Conservation (phyloP, 2,797 vertebrate species). For the Parauchenoglanis ngamensis region DNA sequence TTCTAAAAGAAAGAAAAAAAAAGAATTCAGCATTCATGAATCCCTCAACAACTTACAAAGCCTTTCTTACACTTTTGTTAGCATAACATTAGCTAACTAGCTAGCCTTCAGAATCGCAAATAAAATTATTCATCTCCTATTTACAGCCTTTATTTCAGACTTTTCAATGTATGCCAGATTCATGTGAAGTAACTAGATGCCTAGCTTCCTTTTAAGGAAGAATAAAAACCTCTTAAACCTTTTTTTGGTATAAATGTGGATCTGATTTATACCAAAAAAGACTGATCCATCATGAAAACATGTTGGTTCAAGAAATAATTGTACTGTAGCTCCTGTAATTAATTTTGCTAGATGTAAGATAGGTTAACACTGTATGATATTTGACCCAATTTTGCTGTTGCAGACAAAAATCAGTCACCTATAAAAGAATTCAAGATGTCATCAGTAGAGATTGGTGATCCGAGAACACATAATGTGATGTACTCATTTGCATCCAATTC, state of each 20-base stretch:
- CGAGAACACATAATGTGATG: background rate
- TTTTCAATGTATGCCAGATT: background rate
- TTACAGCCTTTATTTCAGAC: background rate
- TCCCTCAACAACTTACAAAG: background rate
- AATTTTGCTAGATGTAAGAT: background rate
- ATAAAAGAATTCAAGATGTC: background rate
- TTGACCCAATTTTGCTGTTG: background rate
- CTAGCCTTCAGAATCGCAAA: background rate
- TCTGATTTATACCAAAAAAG: background rate
- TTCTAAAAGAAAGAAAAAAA: too few species aligned
- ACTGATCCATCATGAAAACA: background rate
- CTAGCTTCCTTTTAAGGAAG: background rate
- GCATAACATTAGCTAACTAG: background rate
- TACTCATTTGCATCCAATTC: background rate
- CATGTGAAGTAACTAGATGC: background rate
- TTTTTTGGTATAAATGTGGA: background rate
- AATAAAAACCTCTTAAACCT: background rate
- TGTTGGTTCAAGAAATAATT: background rate
- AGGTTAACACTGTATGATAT: background rate
- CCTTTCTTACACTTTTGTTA: background rate
- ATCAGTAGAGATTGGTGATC: background rate
- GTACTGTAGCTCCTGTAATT: too few species aligned
- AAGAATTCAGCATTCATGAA: background rate
- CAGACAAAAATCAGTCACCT: too few species aligned
- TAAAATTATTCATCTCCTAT: background rate